Conservation (phyloP, 2,113 vertebrate species). For the Vulpes vulpes region DNA sequence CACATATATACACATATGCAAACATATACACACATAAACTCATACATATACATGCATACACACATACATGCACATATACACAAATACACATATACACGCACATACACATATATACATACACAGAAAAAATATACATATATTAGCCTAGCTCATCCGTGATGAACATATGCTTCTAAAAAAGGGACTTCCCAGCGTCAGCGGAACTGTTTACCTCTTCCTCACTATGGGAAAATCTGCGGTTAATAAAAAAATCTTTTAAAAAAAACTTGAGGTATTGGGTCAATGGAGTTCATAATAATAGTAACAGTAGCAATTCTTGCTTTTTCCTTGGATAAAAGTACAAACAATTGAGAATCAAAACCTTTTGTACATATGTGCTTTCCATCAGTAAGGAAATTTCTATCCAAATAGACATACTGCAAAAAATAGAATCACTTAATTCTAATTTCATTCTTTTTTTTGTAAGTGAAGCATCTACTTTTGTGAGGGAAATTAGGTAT, state of each 20-base stretch:
- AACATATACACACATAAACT: background rate
- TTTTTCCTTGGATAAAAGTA: background rate
- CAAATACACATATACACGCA: background rate
- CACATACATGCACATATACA: background rate
- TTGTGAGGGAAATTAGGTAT: background rate
- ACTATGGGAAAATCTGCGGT: slow-evolving; percentile 83
- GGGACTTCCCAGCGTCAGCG: slow-evolving; percentile 84
- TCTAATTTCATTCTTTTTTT: background rate
- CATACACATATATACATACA: background rate
- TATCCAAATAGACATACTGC: background rate
- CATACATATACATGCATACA: background rate
- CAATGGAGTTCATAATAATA: slow-evolving; percentile 42
- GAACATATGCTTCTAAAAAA: slow-evolving; percentile 83
- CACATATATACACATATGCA: background rate
- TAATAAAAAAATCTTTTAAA: slow-evolving; percentile 43
- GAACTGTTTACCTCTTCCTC: slow-evolving; percentile 79
- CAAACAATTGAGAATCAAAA: background rate
- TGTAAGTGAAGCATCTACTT: background rate
- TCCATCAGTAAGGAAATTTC: background rate
- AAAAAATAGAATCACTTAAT: background rate
- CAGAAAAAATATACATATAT: background rate
- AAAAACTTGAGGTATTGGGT: background rate
- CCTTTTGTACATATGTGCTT: background rate
- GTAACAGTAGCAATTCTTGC: background rate
- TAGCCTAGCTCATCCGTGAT: slow-evolving; percentile 74